These are phyloP conservation scores for Celastrina argiolus DNA, from an alignment of 2,888 invertebrate species.

Conservation along the genomic window DNA sequence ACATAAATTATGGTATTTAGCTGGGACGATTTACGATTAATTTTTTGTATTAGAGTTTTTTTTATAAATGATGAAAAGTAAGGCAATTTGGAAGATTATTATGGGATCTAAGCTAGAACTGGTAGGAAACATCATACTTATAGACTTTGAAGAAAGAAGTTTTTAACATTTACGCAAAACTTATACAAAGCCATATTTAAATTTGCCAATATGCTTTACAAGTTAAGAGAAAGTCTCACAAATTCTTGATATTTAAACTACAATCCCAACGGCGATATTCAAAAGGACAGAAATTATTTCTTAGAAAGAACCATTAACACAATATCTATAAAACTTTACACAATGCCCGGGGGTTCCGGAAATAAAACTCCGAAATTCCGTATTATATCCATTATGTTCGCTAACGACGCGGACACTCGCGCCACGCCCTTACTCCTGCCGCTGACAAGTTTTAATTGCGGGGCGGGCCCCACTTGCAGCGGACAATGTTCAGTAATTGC, in stretches of 20 bases:
- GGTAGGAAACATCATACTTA: too few relatives aligned
- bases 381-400: slow-evolving; percentile 15
- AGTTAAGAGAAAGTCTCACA: neutral
- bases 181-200: neutral
- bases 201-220: neutral
- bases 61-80: too few relatives aligned
- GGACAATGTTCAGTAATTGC: slow-evolving; percentile 24
- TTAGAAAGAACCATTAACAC: neutral
- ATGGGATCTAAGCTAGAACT: neutral
- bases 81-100: too few relatives aligned
- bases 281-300: neutral
- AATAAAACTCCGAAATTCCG: slow-evolving; percentile 14
- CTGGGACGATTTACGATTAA: too few relatives aligned
- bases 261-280: neutral
- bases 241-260: neutral
- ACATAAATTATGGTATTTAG: too few relatives aligned
- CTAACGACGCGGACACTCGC: slow-evolving; percentile 25
- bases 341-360: neutral
- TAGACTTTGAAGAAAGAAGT: too few relatives aligned
- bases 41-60: too few relatives aligned
- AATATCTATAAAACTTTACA: slow-evolving; percentile 16
- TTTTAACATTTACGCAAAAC: neutral
- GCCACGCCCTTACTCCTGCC: slow-evolving; percentile 24
- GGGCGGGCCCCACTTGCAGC: slow-evolving; percentile 29
- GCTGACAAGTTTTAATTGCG: slow-evolving; percentile 35